Evolutionary conservation across 1,140 invertebrate species (phyloP), one percentile per base, ranked within the genome.

Genomic region (Sitophilus oryzae): DNA sequence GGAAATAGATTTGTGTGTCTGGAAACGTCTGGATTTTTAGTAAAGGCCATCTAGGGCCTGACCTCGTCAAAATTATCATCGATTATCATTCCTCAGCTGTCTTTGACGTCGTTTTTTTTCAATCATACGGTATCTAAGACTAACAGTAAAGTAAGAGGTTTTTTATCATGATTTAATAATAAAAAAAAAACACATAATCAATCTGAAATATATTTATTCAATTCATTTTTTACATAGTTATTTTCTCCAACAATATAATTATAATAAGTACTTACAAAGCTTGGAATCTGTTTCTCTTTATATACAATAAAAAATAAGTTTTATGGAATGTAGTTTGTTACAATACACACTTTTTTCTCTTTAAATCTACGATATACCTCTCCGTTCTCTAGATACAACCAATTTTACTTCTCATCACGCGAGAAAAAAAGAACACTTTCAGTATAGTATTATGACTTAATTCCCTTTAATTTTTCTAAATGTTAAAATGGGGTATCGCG

Each of bases 241-340:
- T 45, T 20, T 2, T 45, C 21, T 45, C 43, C 25, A 23, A 45
- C 21, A 23, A 36, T 45, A 47, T 37, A 37, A 14, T 37, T 14
- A 15, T 36, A 18, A 14, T 49, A 49, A 49, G 47, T 49, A 49
- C 47, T 37, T 49, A 49, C 47, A 49, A 40, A 34, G 34, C 47
- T 49, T 49, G 18, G 15, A 34, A 35, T 18, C 9, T 21, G 9
- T 23, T 14, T 47, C 15, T 34, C 19, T 19, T 6, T 49, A 49
- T 49, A 19, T 49, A 49, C 47, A 49, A 49, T 38, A 49, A 49
- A 47, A 45, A 47, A 22, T 38, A 21, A 19, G n/a, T 49, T 19
- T n/a, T n/a, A 23, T 49, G 47, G 47, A 49, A 49, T 49, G 47
- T 49, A 36, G 25, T 30, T 30, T 30, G 25, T 30, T 30, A 30